Evolutionary conservation across 2,113 vertebrate species (phyloP), one percentile per base, ranked within the genome.

Genomic region (Heterochromis multidens): DNA sequence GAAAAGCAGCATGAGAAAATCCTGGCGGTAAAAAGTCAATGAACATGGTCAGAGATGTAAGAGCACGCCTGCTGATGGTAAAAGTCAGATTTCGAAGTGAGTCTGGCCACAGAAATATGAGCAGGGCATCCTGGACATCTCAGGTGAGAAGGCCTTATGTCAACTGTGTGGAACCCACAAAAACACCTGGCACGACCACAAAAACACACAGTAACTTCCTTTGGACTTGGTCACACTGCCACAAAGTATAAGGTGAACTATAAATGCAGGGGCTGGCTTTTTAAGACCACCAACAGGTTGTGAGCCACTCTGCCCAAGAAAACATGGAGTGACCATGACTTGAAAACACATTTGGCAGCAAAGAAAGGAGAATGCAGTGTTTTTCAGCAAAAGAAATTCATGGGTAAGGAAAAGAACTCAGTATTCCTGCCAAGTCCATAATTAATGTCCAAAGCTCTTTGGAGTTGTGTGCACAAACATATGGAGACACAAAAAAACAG

Each of bases 171-270:
- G 40, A 87, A 79, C 43, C 76, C 79, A 65, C 76, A 80, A 58
- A 79, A 90, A 91, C 80, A 90, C 87, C 91, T 93, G 90, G 91
- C 65, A 65, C 14, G 67, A 90, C 88, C 87, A 78, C 80, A 82
- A 94, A 92, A 92, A 87, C 87, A 90, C 92, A 91, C 81, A 89
- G 31, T 56, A 35, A 19, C 79, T 92, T 87, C 80, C 88, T 80
- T 72, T 40, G 67, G 52, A 80, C 67, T 82, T 59, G 79, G 84
- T 87, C 77, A 81, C 67, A 81, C 70, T 52, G 72, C 81, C 87
- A 87, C 88, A 78, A 61, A 78, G 77, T 61, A 81, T 23, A 54
- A 79, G 31, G 40, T 82, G 79, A 86, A 85, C 81, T 87, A 43
- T 12, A 62, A 63, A 90, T 49, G 60, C 21, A 79, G 21, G 79